Conservation (phyloP, 2,888 invertebrate genomes). For the Blomia tropicalis region DNA sequence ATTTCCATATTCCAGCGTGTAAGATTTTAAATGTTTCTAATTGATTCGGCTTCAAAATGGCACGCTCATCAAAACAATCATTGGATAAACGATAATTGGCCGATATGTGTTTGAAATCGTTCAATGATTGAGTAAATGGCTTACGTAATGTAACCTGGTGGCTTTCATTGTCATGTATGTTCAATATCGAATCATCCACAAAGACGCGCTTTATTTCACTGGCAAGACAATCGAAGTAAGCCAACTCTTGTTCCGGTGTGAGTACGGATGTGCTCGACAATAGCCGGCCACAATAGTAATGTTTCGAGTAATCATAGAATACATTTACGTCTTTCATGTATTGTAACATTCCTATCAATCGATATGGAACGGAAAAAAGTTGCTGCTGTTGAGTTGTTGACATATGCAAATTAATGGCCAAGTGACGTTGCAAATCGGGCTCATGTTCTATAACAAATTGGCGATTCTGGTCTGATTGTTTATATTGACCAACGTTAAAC, state of each 20-base stretch:
- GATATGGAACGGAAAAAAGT: background rate
- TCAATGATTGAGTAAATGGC: background rate
- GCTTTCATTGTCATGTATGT: background rate
- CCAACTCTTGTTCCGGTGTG: background rate
- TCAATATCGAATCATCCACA: background rate
- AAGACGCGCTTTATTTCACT: background rate
- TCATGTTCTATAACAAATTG: too few species aligned
- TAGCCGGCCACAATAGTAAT: background rate
- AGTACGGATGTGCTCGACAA: background rate
- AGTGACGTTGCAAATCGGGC: too few species aligned
- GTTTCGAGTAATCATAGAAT: background rate
- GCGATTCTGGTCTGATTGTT: background rate
- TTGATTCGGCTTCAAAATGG: background rate
- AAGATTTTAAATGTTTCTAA: background rate
- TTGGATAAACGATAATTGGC: background rate
- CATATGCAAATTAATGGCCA: background rate
- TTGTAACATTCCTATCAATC: background rate
- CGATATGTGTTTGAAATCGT: background rate
- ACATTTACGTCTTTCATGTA: background rate
- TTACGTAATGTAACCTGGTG: background rate
- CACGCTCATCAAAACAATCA: background rate
- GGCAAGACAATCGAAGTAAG: background rate
- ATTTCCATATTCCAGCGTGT: constrained; percentile 3
- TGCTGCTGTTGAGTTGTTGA: background rate
- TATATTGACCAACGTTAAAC: background rate